phyloP scores from a whole-genome alignment of 2,113 vertebrate species.

The Pandion haliaetus region DNA sequence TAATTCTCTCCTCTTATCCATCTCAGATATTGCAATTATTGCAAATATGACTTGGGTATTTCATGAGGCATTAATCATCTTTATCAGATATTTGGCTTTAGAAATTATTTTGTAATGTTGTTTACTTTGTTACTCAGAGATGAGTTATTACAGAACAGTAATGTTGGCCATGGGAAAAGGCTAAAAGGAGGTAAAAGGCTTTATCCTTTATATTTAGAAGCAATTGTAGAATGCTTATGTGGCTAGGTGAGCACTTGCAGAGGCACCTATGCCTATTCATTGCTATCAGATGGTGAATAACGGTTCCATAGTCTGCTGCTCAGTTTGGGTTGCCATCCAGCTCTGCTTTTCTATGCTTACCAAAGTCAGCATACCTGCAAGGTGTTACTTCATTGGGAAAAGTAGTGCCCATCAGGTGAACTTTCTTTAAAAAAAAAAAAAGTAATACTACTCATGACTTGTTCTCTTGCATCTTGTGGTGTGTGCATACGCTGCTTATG shows the following conservation, averaged over 20 bases:
- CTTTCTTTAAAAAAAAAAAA: background rate
- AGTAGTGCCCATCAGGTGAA: background rate
- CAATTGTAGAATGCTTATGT: background rate
- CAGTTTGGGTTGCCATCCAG: background rate
- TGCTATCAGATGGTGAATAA: background rate
- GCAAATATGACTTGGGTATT: slow-evolving; percentile 46
- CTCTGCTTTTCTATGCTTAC: background rate
- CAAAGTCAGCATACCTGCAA: background rate
- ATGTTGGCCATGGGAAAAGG: slow-evolving; percentile 1
- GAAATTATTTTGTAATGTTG: slow-evolving; percentile 61
- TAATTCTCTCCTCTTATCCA: slow-evolving; percentile 59
- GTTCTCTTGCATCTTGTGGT: background rate
- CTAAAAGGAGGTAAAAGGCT: slow-evolving; percentile 43
- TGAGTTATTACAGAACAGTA: slow-evolving; percentile 8
- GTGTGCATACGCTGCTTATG: background rate
- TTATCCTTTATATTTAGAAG: background rate
- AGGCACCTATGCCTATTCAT: background rate
- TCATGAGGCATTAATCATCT: slow-evolving; percentile 52
- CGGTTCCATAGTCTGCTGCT: background rate
- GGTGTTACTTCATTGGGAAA: background rate
- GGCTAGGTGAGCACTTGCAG: background rate
- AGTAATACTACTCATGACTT: background rate
- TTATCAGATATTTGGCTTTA: slow-evolving; percentile 60
- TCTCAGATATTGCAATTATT: slow-evolving; percentile 61
- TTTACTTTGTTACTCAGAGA: slow-evolving; percentile 65